Conservation (phyloP, 2,797 vertebrate genomes). For the Holocentrus rufus region DNA sequence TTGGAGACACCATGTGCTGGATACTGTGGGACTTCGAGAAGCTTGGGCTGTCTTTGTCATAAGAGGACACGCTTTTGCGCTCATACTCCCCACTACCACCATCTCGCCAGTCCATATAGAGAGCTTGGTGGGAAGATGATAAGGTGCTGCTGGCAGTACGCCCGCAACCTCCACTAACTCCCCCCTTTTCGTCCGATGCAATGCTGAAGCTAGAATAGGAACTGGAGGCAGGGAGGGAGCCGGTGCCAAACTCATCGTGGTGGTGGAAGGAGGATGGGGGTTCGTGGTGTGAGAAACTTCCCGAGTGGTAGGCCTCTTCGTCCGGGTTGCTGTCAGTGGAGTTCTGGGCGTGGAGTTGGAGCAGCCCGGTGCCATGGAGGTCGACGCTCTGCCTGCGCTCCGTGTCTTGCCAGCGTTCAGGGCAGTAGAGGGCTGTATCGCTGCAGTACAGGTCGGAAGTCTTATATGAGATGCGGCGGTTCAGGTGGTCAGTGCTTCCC, state of each 20-base stretch:
- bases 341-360: slow-evolving; percentile 86
- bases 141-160: slow-evolving; percentile 85
- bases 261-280: slow-evolving; percentile 84
- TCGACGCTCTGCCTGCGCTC: slow-evolving; percentile 89
- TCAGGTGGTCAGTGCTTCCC: slow-evolving; percentile 82
- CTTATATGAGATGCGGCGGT: slow-evolving; percentile 85
- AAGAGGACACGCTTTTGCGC: slow-evolving; percentile 83
- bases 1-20: slow-evolving; percentile 84
- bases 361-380: slow-evolving; percentile 80
- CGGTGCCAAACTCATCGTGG: slow-evolving; percentile 77
- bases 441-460: slow-evolving; percentile 91
- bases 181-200: slow-evolving; percentile 90
- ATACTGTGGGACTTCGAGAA: slow-evolving; percentile 86
- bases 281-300: slow-evolving; percentile 86
- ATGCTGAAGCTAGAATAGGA: slow-evolving; percentile 96
- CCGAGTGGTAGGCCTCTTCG: slow-evolving; percentile 86
- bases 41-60: slow-evolving; percentile 83
- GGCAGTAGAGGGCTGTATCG: slow-evolving; percentile 93
- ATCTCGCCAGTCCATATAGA: slow-evolving; percentile 88
- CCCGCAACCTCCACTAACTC: slow-evolving; percentile 57
- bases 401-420: slow-evolving; percentile 82
- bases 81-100: slow-evolving; percentile 84
- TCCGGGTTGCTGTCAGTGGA: slow-evolving; percentile 90
- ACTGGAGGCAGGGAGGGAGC: slow-evolving; percentile 89
- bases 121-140: slow-evolving; percentile 91